Evolutionary conservation across 2,888 invertebrate genomes (phyloP), one percentile per base, ranked within the genome.

Genomic region (Villa cingulata): DNA sequence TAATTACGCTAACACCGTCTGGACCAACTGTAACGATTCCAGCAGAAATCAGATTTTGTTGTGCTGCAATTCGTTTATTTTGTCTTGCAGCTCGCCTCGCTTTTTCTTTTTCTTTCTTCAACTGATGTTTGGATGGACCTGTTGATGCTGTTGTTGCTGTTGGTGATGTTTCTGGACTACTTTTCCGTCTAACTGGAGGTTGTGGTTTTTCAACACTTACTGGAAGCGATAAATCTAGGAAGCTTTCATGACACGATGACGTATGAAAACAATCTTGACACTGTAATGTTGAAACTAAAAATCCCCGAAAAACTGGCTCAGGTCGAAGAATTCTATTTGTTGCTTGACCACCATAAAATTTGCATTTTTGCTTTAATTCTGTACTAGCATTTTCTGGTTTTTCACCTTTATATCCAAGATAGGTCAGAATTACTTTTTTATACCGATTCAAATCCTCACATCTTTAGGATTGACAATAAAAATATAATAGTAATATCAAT

Each of bases 291-390:
- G 92, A 95, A 2, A 95, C 86, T 15, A 96, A 74, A 60, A 86
- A 82, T 0, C 97, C 97, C 27, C 92, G 84, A 73, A 97, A 98
- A 45, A 97, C 83, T 72, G 85, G 84, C 66, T 97, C 96, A 1
- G 87, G 83, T 42, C 84, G 79, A 29, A 87, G 72, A 61, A 84
- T 77, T 51, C 83, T 75, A 55, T 86, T 83, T 1, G 79, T 80
- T 0, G 86, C 86, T 66, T 87, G 86, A 58, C 82, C 80, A 6
- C 86, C 86, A 58, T 88, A 86, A 59, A 82, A 84, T 72, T 88
- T 90, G 45, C 89, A 76, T 62, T 82, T 82, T 57, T 79, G 77
- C 58, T 81, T 83, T 54, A 81, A 74, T 52, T 82, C 80, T 1
- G 83, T 83, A 55, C 86, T 83, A 3, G 87, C 82, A 52, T 78